Percentiles rank a stretch among this genome's conserved stretches.
These are phyloP conservation scores for Eristalis arbustorum DNA, from an alignment of 2,888 invertebrate species.

Conservation along the genomic window DNA sequence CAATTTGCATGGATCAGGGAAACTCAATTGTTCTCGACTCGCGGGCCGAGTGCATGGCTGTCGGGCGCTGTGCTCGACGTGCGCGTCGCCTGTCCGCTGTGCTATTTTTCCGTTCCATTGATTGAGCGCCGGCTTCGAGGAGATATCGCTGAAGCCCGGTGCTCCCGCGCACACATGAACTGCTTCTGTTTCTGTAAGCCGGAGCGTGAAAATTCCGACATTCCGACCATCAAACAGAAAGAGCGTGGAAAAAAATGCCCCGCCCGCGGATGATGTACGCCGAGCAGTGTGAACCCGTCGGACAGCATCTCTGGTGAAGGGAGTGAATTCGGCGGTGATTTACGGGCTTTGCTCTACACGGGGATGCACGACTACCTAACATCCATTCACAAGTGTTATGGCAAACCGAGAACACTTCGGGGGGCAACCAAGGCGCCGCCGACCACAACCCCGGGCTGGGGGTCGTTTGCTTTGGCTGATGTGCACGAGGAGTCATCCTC, in stretches of 20 bases:
- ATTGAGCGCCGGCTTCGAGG: constrained; percentile 40
- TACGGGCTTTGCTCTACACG: neutral
- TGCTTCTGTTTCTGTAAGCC: constrained; percentile 8
- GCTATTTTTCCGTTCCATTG: constrained; percentile 61
- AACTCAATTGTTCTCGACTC: constrained; percentile 42
- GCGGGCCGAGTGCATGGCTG: neutral
- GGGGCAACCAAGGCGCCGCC: neutral
- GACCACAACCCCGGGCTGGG: neutral
- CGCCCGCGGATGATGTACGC: neutral
- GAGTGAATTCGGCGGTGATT: neutral
- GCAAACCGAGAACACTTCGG: constrained; percentile 25
- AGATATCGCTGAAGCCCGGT: neutral
- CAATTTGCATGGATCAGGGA: constrained; percentile 63
- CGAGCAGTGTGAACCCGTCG: constrained; percentile 34
- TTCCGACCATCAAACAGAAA: constrained; percentile 1
- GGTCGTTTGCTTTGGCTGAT: neutral
- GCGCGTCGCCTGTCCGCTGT: too few species aligned
- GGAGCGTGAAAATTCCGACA: constrained; percentile 49
- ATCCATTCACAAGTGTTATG: constrained; percentile 23
- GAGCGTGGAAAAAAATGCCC: constrained; percentile 11
- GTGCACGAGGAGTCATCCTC: neutral
- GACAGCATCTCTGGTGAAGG: constrained; percentile 1
- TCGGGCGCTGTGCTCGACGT: neutral
- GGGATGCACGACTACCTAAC: neutral
- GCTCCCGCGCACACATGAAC: neutral